Base-by-base conservation (phyloP, 2,888 invertebrate species). In the Melanostoma scalare region DNA sequence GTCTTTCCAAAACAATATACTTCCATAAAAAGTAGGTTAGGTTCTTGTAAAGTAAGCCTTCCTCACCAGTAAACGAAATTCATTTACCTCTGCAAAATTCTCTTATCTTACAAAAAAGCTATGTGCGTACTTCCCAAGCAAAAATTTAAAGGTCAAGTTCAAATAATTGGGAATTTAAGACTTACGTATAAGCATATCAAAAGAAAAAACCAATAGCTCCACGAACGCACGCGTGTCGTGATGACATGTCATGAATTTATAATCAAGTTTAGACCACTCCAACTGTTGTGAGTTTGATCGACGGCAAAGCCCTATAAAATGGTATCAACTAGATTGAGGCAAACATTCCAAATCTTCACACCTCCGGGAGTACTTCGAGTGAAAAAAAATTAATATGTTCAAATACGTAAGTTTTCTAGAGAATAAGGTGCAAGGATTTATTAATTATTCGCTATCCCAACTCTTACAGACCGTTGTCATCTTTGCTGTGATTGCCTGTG, bases 401-500 rank as follows among this genome's bases (percentile, higher is more conserved):
- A 74, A 74, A 74, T 67, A 58, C 36, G 74, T 74, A 58, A 74
- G 74, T 67, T 20, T 1, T 2, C 9, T 6, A 9, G 2, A 20
- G 3, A 4, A 36, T 20, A 55, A 55, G 35, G 36, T 36, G 55
- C 8, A 36, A 36, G 5, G 0, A n/a, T 6, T 0, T 10, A 4
- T 10, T 6, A 10, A 35, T 55, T 36, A 55, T 10, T 35, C 36
- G 20, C 35, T 6, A 55, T 55, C 36, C 36, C 36, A 36, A 48
- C 31, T 50, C 6, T 46, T 42, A 6, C 30, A 84, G 84, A 71
- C 46, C 46, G 42, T 72, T 48, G 78, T 85, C 42, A 36, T 85
- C 48, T 73, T 86, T 3, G 76, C 85, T 40, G 48, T 76, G 30
- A 42, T 84, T 36, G 78, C 82, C 2, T 78, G 75, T 36, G 65